Evolutionary conservation across 2,797 vertebrate species (phyloP).

Genomic region (Eleutherodactylus coqui): DNA sequence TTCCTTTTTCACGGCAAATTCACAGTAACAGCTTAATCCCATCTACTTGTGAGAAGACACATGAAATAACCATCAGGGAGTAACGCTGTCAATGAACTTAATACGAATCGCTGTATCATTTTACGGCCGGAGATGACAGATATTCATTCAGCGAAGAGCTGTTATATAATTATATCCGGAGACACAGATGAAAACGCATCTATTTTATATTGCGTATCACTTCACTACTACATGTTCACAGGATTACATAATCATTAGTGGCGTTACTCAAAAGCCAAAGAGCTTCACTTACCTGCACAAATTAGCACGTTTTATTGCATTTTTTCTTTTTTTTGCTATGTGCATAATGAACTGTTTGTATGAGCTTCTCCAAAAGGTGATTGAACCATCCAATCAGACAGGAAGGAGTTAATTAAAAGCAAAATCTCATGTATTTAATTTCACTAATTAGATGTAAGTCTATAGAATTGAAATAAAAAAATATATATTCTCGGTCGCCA

Average conservation of each 20-base stretch:
- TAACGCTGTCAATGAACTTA: constrained; percentile 27
- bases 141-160: constrained; percentile 13
- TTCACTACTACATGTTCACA: constrained; percentile 16
- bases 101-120: constrained; percentile 10
- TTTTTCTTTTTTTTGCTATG: neutral
- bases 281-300: neutral
- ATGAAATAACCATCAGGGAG: constrained; percentile 31
- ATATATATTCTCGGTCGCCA: too few species aligned
- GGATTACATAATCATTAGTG: constrained; percentile 29
- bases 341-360: neutral
- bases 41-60: neutral
- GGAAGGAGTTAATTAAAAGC: neutral
- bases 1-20: constrained; percentile 6
- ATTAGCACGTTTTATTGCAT: neutral
- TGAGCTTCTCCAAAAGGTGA: neutral
- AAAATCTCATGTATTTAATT: neutral
- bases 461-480: too few species aligned
- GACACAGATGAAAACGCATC: constrained; percentile 40
- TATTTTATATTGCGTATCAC: constrained; percentile 30
- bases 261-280: constrained; percentile 4
- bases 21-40: neutral
- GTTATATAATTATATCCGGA: constrained; percentile 33
- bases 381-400: neutral
- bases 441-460: neutral
- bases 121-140: constrained; percentile 20